These are phyloP conservation scores for Pachypsylla venusta DNA, from an alignment of 1,140 invertebrate species.

Conservation along the genomic window DNA sequence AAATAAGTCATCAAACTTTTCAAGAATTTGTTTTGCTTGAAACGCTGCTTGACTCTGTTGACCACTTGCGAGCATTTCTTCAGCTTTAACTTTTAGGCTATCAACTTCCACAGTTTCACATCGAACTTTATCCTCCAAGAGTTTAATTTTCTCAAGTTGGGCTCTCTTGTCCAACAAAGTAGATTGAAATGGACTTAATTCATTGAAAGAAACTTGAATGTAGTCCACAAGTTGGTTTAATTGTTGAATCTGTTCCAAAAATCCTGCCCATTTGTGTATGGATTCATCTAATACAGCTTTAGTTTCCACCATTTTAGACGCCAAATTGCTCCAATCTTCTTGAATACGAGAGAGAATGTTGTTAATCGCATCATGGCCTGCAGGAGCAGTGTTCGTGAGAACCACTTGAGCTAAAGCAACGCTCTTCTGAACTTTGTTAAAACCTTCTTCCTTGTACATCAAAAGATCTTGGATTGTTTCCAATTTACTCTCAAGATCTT, in stretches of 20 bases:
- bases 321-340: constrained; percentile 74
- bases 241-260: constrained; percentile 72
- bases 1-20: constrained; percentile 58
- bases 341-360: constrained; percentile 66
- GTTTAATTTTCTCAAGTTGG: constrained; percentile 70
- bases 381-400: constrained; percentile 78
- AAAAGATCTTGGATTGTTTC: constrained; percentile 65
- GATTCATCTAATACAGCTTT: constrained; percentile 76
- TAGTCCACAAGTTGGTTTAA: constrained; percentile 67
- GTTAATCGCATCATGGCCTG: constrained; percentile 74
- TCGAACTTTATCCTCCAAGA: constrained; percentile 70
- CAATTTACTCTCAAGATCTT: constrained; percentile 72
- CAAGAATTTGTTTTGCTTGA: constrained; percentile 68
- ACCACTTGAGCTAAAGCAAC: constrained; percentile 81
- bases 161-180: constrained; percentile 70
- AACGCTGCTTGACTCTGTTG: constrained; percentile 65
- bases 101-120: constrained; percentile 89
- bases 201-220: constrained; percentile 52
- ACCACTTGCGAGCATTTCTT: constrained; percentile 72
- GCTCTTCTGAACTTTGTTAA: constrained; percentile 66
- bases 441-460: constrained; percentile 79
- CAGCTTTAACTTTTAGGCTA: constrained; percentile 64
- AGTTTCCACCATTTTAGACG: constrained; percentile 75
- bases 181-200: constrained; percentile 56
- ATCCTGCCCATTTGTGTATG: constrained; percentile 75